phyloP scores from a whole-genome alignment of 2,888 invertebrate genomes.

The Melanchra persicariae region DNA sequence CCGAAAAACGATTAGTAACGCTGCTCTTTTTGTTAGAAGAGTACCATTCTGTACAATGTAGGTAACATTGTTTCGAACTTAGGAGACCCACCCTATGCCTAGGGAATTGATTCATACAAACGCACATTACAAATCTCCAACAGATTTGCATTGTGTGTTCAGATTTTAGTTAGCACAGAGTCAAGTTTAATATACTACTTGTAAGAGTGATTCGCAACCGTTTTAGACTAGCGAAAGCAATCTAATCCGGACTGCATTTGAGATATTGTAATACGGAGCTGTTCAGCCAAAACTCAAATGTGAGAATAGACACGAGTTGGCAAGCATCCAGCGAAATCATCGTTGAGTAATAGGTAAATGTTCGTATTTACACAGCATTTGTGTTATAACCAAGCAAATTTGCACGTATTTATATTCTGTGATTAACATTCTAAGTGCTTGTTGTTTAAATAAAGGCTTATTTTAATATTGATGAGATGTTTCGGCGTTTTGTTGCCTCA shows the following conservation, averaged over 20 bases:
- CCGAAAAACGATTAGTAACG: not conserved
- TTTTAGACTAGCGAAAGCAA: slow-evolving; percentile 47
- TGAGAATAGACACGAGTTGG: slow-evolving; percentile 73
- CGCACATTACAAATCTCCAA: not conserved
- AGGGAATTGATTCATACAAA: not conserved
- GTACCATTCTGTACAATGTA: not conserved
- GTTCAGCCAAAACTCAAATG: slow-evolving; percentile 66
- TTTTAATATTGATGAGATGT: slow-evolving; percentile 51
- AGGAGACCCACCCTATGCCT: not conserved
- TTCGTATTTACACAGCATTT: slow-evolving; percentile 77
- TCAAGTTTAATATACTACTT: slow-evolving; percentile 11
- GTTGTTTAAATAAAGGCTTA: slow-evolving; percentile 51
- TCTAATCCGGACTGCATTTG: slow-evolving; percentile 58
- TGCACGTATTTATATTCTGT: slow-evolving; percentile 69
- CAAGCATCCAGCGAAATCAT: slow-evolving; percentile 78
- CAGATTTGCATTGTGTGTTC: slow-evolving; percentile 2
- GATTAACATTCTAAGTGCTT: slow-evolving; percentile 64
- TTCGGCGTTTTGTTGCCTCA: slow-evolving; percentile 19
- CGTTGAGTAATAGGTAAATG: slow-evolving; percentile 77
- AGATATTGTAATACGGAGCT: slow-evolving; percentile 61
- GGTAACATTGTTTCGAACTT: not conserved
- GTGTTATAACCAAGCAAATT: slow-evolving; percentile 76
- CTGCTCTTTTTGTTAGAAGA: not conserved
- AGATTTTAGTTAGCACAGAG: not conserved
- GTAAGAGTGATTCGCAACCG: slow-evolving; percentile 20